Conservation (phyloP, 2,888 invertebrate species). For the Metalampra italica region DNA sequence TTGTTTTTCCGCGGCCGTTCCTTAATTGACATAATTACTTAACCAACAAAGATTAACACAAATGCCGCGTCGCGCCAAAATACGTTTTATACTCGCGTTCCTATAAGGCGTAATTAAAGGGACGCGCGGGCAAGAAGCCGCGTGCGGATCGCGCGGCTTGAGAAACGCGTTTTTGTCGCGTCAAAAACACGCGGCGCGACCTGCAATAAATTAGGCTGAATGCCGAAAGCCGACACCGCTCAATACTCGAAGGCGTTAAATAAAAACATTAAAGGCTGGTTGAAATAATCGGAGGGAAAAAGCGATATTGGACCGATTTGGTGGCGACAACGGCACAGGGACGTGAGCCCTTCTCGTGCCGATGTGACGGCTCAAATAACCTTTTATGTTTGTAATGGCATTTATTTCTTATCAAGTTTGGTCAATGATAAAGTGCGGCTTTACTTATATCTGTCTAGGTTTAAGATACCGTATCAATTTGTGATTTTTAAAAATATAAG, state of each 20-base stretch:
- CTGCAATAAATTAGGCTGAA: conserved; percentile 71
- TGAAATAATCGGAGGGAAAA: conserved; percentile 71
- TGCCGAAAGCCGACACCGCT: conserved; percentile 71
- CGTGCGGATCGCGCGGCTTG: conserved; percentile 29
- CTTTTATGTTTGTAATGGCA: conserved; percentile 29
- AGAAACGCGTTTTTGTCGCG: conserved; percentile 57
- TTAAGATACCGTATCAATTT: not conserved
- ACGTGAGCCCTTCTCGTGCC: conserved; percentile 28
- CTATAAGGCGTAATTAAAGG: conserved; percentile 67
- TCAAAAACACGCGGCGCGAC: conserved; percentile 60
- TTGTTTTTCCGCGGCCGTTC: not conserved
- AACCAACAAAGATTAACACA: conserved; percentile 14
- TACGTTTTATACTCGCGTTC: conserved; percentile 16
- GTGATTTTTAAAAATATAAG: too few relatives aligned
- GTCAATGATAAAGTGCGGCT: conserved; percentile 1
- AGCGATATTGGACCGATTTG: conserved; percentile 69
- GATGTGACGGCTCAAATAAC: conserved; percentile 8
- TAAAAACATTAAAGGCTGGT: conserved; percentile 75
- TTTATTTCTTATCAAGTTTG: conserved; percentile 17
- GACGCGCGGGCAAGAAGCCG: conserved; percentile 35
- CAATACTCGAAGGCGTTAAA: conserved; percentile 70
- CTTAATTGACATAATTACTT: conserved; percentile 15
- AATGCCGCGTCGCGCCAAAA: conserved; percentile 7
- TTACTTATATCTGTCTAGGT: not conserved
- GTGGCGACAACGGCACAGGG: conserved; percentile 45